These are phyloP conservation scores for Perodicticus potto DNA, from an alignment of 2,797 vertebrate genomes.

Conservation along the genomic window DNA sequence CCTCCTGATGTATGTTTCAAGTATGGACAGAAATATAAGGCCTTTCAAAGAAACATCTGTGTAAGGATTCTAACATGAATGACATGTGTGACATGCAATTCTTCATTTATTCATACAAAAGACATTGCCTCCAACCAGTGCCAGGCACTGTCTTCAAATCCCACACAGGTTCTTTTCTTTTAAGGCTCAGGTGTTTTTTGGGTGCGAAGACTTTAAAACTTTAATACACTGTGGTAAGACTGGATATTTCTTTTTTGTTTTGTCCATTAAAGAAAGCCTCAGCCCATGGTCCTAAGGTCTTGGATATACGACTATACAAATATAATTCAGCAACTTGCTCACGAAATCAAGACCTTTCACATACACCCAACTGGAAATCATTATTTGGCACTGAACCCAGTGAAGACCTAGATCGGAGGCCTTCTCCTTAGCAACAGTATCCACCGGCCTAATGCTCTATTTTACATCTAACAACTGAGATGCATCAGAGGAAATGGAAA, in stretches of 20 bases:
- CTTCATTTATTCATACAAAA: slow-evolving; percentile 33
- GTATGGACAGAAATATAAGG: background rate
- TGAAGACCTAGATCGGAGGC: background rate
- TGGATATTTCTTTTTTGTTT: slow-evolving; percentile 28
- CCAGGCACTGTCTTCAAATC: background rate
- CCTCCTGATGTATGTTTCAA: background rate
- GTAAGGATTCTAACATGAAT: background rate
- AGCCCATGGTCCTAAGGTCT: background rate
- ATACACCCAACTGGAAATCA: background rate
- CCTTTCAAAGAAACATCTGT: slow-evolving; percentile 2
- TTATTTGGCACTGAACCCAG: background rate
- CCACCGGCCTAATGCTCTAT: slow-evolving; percentile 2
- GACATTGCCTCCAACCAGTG: background rate
- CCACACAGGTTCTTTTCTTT: background rate
- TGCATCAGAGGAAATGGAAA: background rate
- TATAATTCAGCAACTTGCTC: background rate
- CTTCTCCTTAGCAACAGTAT: slow-evolving; percentile 9
- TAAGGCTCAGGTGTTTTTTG: background rate
- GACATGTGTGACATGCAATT: background rate
- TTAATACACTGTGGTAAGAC: background rate
- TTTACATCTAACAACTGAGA: background rate
- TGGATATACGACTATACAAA: background rate
- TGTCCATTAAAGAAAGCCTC: background rate
- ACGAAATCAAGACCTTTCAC: background rate
- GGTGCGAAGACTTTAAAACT: slow-evolving; percentile 11